Evolutionary conservation across 2,888 invertebrate genomes (phyloP).

Genomic region (Eumerus sabulonum): DNA sequence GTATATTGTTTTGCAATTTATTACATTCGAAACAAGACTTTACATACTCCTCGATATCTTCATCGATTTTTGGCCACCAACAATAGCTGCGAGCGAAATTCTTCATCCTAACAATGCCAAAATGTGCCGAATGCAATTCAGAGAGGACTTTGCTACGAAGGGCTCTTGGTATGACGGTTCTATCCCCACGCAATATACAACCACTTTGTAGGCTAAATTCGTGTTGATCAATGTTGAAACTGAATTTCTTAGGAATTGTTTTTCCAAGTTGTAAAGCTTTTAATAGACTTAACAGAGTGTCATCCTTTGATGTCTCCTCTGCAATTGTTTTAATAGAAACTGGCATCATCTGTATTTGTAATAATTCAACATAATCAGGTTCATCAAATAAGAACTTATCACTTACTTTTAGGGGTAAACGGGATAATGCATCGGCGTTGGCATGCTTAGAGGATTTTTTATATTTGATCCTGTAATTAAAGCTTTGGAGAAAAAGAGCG

Average conservation of each 20-base stretch:
- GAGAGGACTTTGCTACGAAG: constrained; percentile 50
- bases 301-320: constrained; percentile 25
- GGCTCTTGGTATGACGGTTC: constrained; percentile 59
- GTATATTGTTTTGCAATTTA: constrained; percentile 12
- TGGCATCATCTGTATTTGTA: constrained; percentile 37
- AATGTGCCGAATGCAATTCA: constrained; percentile 61
- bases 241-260: constrained; percentile 5
- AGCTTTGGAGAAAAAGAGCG: constrained; percentile 60
- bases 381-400: background rate
- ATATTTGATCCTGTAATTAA: constrained; percentile 64
- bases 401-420: constrained; percentile 45
- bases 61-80: constrained; percentile 65
- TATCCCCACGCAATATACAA: constrained; percentile 57
- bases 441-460: constrained; percentile 45
- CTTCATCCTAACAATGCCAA: constrained; percentile 52
- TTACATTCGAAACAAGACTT: constrained; percentile 56
- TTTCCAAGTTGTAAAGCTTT: constrained; percentile 19
- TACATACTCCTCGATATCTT: constrained; percentile 48
- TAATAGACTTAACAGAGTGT: constrained; percentile 25
- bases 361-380: constrained; percentile 37
- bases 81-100: constrained; percentile 66
- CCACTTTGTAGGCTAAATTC: constrained; percentile 56
- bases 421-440: constrained; percentile 62
- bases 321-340: constrained; percentile 40
- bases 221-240: constrained; percentile 44